Percentiles rank a stretch among this genome's conserved stretches.
Evolutionary conservation across 2,113 vertebrate genomes (phyloP).

Genomic region (Hirundichthys speculiger): DNA sequence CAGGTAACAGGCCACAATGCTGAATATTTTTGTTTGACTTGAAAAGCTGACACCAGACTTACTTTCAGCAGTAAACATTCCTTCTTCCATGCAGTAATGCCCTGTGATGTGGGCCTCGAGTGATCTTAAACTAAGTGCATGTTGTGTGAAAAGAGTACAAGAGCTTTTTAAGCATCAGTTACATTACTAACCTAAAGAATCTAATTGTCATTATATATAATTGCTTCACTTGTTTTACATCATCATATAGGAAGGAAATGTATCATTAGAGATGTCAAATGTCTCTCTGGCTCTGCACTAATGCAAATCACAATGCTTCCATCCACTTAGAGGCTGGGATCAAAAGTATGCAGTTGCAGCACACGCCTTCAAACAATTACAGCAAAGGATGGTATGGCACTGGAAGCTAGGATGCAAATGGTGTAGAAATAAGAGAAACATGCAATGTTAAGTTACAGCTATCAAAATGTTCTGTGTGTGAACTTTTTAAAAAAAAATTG

Average conservation of each 20-base stretch:
- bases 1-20: conserved; percentile 44
- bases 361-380: too few species aligned
- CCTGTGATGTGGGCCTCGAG: conserved; percentile 21
- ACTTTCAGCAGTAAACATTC: conserved; percentile 43
- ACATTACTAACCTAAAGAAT: background rate
- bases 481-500: too few species aligned
- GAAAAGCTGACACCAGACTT: conserved; percentile 44
- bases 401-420: too few species aligned
- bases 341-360: conserved; percentile 32
- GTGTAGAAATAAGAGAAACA: too few species aligned
- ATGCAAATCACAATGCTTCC: conserved; percentile 32
- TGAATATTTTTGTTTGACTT: conserved; percentile 49
- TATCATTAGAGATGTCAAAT: conserved; percentile 51
- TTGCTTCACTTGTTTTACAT: conserved; percentile 29
- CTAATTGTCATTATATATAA: conserved; percentile 18
- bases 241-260: conserved; percentile 17
- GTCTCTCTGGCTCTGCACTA: conserved; percentile 38
- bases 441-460: too few species aligned
- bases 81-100: conserved; percentile 37
- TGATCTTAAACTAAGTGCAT: conserved; percentile 39
- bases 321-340: conserved; percentile 36
- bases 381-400: too few species aligned
- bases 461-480: too few species aligned
- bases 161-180: conserved; percentile 13
- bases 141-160: conserved; percentile 15